Percentiles rank a stretch among this genome's conserved stretches.
phyloP scores from a whole-genome alignment of 2,888 invertebrate genomes.

The Eulithis testata region DNA sequence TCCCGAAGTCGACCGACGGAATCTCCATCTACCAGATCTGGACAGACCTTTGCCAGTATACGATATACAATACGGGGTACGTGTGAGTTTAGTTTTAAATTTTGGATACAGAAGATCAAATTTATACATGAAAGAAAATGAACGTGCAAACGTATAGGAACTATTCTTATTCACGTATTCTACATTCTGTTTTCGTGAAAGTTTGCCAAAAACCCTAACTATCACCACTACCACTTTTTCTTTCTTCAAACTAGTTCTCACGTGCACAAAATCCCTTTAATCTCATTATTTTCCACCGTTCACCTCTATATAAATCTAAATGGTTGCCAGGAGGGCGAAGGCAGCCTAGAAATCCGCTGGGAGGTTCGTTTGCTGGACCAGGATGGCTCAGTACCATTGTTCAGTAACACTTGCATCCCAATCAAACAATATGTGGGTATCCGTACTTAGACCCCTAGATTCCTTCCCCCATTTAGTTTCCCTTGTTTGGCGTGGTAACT shows the following conservation, averaged over 20 bases:
- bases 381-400: conserved; percentile 30
- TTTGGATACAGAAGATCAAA: no score
- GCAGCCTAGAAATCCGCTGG: conserved; percentile 35
- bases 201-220: no score
- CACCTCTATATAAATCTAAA: not conserved
- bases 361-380: conserved; percentile 32
- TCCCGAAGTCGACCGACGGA: conserved; percentile 70
- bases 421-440: conserved; percentile 36
- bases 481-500: conserved; percentile 17
- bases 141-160: no score
- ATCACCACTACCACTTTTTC: not conserved
- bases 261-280: not conserved
- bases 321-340: conserved; percentile 36
- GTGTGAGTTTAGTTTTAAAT: conserved; percentile 34
- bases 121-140: no score
- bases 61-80: conserved; percentile 80
- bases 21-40: conserved; percentile 72
- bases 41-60: conserved; percentile 76
- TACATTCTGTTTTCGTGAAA: no score
- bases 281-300: not conserved
- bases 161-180: no score
- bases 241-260: not conserved
- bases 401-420: conserved; percentile 33
- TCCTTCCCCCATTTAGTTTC: conserved; percentile 17
- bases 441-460: conserved; percentile 23